phyloP scores from a whole-genome alignment of 2,888 invertebrate genomes.

The Oligia strigilis region DNA sequence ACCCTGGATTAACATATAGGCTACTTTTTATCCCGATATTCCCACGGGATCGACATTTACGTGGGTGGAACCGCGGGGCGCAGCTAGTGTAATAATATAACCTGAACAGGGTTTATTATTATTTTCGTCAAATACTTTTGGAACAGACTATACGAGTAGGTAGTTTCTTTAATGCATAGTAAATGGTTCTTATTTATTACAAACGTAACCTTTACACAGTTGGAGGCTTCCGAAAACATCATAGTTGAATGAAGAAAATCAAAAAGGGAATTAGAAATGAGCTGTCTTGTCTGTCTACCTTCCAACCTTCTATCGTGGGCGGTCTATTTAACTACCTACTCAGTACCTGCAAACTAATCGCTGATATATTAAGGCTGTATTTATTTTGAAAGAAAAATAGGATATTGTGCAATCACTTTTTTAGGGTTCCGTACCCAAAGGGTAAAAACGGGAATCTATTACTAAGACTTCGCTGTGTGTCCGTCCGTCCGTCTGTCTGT shows the following conservation, averaged over 20 bases:
- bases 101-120: neutral
- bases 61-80: too few species aligned
- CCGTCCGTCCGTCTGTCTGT: too few species aligned
- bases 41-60: too few species aligned
- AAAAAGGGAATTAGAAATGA: slow-evolving; percentile 1
- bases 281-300: neutral
- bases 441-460: too few species aligned
- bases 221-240: slow-evolving; percentile 5
- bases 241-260: slow-evolving; percentile 1
- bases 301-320: neutral
- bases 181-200: slow-evolving; percentile 11
- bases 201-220: slow-evolving; percentile 19
- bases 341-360: neutral
- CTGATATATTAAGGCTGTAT: neutral
- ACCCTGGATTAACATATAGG: too few species aligned
- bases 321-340: neutral
- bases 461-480: too few species aligned
- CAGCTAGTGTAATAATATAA: neutral
- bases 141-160: neutral
- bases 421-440: too few species aligned
- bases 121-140: neutral
- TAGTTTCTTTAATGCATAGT: neutral
- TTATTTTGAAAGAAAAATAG: too few species aligned
- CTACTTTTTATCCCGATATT: too few species aligned
- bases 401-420: too few species aligned